phyloP scores from a whole-genome alignment of 2,113 vertebrate species.

The Megalops atlanticus region DNA sequence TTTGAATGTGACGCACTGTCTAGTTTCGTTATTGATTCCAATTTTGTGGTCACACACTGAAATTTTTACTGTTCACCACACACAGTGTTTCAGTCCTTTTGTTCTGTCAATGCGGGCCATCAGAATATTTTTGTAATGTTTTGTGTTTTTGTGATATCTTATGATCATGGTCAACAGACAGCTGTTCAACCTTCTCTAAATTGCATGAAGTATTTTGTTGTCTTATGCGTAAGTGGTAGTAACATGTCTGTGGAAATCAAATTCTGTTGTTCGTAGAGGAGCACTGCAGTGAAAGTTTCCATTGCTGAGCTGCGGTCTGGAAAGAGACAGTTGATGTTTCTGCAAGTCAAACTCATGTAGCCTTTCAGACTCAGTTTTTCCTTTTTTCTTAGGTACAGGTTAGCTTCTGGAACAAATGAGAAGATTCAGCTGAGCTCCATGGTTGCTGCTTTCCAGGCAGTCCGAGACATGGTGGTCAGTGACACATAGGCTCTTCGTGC shows the following conservation, averaged over 20 bases:
- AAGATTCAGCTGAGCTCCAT: slow-evolving; percentile 97
- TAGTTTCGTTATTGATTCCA: slow-evolving; percentile 23
- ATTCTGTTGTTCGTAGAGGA: no score
- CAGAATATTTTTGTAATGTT: background rate
- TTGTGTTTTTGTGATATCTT: no score
- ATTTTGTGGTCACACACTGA: background rate
- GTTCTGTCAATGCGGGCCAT: background rate
- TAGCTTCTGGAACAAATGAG: slow-evolving; percentile 89
- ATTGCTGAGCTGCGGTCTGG: background rate
- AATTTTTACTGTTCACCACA: background rate
- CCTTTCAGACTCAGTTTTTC: background rate
- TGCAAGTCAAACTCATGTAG: background rate
- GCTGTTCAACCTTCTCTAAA: background rate
- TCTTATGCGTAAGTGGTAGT: no score
- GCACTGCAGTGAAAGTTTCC: background rate
- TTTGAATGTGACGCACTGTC: background rate
- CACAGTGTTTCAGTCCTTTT: background rate
- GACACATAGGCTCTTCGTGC: slow-evolving; percentile 66
- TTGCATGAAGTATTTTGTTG: no score
- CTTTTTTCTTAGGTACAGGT: slow-evolving; percentile 75
- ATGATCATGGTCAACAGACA: background rate
- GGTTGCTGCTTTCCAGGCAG: slow-evolving; percentile 91
- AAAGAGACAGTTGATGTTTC: background rate
- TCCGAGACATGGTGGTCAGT: slow-evolving; percentile 85
- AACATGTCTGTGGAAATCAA: background rate